Percentiles rank a stretch among this genome's conserved stretches.
phyloP scores from a whole-genome alignment of 1,140 invertebrate genomes.

The Magallana ariakensis region DNA sequence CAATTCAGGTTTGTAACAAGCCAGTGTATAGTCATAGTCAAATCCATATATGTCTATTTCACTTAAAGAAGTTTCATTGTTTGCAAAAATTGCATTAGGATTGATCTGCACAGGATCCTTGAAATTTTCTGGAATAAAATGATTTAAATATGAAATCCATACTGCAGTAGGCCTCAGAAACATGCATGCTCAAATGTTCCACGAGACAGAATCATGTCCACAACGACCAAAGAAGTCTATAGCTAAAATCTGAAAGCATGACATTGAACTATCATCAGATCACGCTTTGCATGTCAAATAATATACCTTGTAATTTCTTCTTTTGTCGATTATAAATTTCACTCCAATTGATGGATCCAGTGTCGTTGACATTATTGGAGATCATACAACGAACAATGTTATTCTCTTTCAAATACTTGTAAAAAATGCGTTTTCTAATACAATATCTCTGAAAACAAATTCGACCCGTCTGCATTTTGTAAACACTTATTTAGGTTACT shows the following conservation, averaged over 20 bases:
- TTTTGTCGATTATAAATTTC: conserved; percentile 43
- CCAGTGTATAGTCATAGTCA: conserved; percentile 99
- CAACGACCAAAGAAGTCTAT: no score
- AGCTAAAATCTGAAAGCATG: conserved; percentile 12
- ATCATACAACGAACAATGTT: background rate
- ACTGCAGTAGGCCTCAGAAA: background rate
- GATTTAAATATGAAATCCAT: background rate
- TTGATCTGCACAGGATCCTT: conserved; percentile 39
- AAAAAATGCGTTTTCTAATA: background rate
- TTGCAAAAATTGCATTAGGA: conserved; percentile 91
- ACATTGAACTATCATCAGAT: background rate
- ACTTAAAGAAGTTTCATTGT: conserved; percentile 95
- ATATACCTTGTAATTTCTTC: conserved; percentile 41
- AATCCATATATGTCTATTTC: conserved; percentile 98
- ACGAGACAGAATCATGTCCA: background rate
- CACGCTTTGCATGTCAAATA: conserved; percentile 10
- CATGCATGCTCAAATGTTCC: background rate
- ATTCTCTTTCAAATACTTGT: background rate
- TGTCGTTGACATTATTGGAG: background rate
- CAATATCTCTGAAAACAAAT: background rate
- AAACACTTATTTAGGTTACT: no score
- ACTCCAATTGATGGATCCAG: background rate
- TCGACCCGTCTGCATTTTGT: conserved; percentile 15
- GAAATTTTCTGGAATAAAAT: conserved; percentile 37
- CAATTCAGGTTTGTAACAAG: conserved; percentile 94